These are phyloP conservation scores for Drosophila prolongata DNA, from an alignment of 2,888 invertebrate genomes.

Conservation along the genomic window DNA sequence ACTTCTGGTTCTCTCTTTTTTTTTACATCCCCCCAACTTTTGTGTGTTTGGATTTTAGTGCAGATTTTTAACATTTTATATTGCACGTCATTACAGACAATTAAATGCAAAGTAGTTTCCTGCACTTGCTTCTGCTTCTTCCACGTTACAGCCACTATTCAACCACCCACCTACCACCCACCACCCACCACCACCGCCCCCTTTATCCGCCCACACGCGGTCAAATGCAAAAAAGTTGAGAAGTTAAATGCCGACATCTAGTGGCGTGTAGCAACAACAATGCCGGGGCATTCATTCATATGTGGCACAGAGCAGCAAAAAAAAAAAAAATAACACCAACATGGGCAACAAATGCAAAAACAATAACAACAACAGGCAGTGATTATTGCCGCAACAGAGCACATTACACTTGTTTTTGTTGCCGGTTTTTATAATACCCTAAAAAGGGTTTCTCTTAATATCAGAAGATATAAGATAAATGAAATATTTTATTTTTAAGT, in stretches of 20 bases:
- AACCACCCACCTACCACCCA: slow-evolving; percentile 43
- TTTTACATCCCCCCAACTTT: slow-evolving; percentile 37
- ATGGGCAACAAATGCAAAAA: slow-evolving; percentile 20
- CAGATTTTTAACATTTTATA: slow-evolving; percentile 83
- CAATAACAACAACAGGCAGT: slow-evolving; percentile 58
- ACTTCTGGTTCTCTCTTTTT: slow-evolving; percentile 14
- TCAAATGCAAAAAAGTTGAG: slow-evolving; percentile 70
- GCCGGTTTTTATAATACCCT: slow-evolving; percentile 34
- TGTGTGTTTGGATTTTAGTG: slow-evolving; percentile 60
- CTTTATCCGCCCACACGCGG: slow-evolving; percentile 44
- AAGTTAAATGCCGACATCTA: slow-evolving; percentile 79
- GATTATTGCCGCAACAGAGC: slow-evolving; percentile 79
- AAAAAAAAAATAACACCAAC: slow-evolving; percentile 36
- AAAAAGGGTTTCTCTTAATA: not conserved
- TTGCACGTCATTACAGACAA: slow-evolving; percentile 85
- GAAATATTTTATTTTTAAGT: not conserved
- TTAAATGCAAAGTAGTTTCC: slow-evolving; percentile 85
- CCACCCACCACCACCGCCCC: slow-evolving; percentile 34
- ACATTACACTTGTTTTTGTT: slow-evolving; percentile 73
- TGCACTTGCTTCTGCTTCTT: slow-evolving; percentile 69
- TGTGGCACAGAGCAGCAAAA: slow-evolving; percentile 65
- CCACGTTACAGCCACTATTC: slow-evolving; percentile 23
- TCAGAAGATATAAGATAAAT: not conserved
- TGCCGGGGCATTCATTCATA: slow-evolving; percentile 74
- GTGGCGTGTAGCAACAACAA: slow-evolving; percentile 68